phyloP scores from a whole-genome alignment of 2,113 vertebrate genomes.

The Hirundichthys speculiger region DNA sequence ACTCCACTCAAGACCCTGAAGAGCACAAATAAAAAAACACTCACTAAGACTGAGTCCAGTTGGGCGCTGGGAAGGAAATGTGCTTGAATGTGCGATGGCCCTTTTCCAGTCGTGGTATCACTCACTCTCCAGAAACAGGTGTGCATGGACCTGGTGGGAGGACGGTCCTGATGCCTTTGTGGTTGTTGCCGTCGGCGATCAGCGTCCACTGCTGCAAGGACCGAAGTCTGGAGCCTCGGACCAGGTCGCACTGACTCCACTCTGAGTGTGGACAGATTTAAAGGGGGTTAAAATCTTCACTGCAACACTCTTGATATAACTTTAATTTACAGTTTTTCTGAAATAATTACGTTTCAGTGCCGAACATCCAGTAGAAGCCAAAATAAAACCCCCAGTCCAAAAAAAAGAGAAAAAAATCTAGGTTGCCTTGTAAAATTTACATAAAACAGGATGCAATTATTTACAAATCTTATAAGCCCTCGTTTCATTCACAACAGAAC shows the following conservation, averaged over 20 bases:
- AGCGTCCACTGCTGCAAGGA: constrained; percentile 77
- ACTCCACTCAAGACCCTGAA: constrained; percentile 67
- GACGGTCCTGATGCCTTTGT: constrained; percentile 49
- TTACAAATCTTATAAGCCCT: no score
- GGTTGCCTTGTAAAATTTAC: no score
- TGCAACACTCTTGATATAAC: no score
- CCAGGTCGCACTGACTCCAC: constrained; percentile 77
- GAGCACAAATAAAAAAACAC: not conserved
- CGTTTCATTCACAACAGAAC: no score
- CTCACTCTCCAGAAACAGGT: constrained; percentile 76
- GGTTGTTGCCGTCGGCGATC: constrained; percentile 49
- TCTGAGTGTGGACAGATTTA: constrained; percentile 49
- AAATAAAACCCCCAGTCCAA: no score
- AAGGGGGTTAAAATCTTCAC: not conserved
- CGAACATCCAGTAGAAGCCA: no score
- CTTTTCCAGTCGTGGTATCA: not conserved
- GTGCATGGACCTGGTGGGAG: constrained; percentile 68
- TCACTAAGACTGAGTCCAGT: not conserved
- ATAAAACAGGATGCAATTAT: no score
- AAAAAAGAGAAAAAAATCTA: no score
- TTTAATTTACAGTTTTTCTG: no score
- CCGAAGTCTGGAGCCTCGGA: constrained; percentile 57
- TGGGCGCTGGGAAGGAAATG: not conserved
- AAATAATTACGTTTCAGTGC: no score
- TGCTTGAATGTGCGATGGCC: no score